These are phyloP conservation scores for Botia almorhae DNA, from an alignment of 2,797 vertebrate genomes.

Conservation along the genomic window DNA sequence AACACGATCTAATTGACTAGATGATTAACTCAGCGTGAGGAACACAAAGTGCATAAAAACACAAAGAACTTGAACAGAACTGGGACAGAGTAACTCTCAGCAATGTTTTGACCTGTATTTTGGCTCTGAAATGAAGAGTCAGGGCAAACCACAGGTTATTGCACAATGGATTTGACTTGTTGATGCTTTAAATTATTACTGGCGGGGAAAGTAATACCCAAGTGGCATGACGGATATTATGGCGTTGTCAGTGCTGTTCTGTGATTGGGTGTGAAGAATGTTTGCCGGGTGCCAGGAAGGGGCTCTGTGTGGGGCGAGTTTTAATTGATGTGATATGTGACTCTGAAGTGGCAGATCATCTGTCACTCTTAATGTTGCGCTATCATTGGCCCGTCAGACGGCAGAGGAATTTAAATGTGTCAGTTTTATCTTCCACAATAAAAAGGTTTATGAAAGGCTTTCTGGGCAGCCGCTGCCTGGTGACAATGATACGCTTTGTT, in stretches of 20 bases:
- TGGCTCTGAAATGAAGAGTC: constrained; percentile 44
- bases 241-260: constrained; percentile 66
- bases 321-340: constrained; percentile 70
- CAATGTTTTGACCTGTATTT: constrained; percentile 45
- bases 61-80: no score
- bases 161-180: constrained; percentile 37
- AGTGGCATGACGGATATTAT: constrained; percentile 49
- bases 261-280: constrained; percentile 55
- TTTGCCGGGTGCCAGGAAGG: constrained; percentile 64
- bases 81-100: not conserved
- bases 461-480: constrained; percentile 22
- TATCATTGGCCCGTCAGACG: constrained; percentile 34
- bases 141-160: constrained; percentile 35
- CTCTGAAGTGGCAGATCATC: constrained; percentile 64
- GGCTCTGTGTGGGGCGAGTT: constrained; percentile 74
- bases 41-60: no score
- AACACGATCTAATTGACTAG: no score
- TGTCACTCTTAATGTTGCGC: constrained; percentile 64
- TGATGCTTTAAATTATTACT: constrained; percentile 41
- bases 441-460: constrained; percentile 44
- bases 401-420: constrained; percentile 38
- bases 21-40: no score
- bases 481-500: constrained; percentile 39
- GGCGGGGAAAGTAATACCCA: constrained; percentile 39
- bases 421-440: constrained; percentile 43